phyloP scores from a whole-genome alignment of 1,140 invertebrate genomes.

The Drosophila repletoides region DNA sequence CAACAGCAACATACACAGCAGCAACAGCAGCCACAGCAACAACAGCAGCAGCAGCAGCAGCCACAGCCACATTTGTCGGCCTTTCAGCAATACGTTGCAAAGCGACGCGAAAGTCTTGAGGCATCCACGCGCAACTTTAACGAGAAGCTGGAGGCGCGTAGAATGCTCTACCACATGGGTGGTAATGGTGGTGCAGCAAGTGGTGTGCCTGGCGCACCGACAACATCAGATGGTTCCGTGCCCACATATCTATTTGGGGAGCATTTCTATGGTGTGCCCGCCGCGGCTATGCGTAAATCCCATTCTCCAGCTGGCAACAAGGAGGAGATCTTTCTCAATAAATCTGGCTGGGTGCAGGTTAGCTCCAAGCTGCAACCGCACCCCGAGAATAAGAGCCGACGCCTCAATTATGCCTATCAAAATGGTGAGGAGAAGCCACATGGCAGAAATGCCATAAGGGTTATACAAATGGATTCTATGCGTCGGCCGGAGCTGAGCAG shows the following conservation, averaged over 20 bases:
- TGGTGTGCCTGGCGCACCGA: background rate
- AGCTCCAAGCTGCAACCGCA: slow-evolving; percentile 51
- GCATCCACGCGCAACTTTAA: slow-evolving; percentile 77
- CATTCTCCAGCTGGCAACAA: slow-evolving; percentile 48
- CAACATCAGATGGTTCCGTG: slow-evolving; percentile 25
- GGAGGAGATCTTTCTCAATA: slow-evolving; percentile 80
- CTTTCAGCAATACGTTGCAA: slow-evolving; percentile 78
- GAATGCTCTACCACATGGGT: slow-evolving; percentile 76
- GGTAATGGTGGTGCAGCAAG: slow-evolving; percentile 32
- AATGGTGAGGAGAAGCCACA: slow-evolving; percentile 37
- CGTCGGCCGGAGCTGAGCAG: slow-evolving; percentile 48
- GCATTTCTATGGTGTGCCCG: slow-evolving; percentile 39
- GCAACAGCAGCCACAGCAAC: slow-evolving; percentile 5
- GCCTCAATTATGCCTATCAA: slow-evolving; percentile 48
- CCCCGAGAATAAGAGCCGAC: slow-evolving; percentile 43
- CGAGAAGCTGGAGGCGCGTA: slow-evolving; percentile 80
- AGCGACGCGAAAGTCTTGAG: slow-evolving; percentile 75
- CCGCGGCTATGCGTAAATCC: slow-evolving; percentile 44
- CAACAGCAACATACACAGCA: slow-evolving; percentile 15
- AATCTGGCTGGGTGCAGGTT: slow-evolving; percentile 82
- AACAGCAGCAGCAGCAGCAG: slow-evolving; percentile 22
- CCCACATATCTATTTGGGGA: slow-evolving; percentile 81
- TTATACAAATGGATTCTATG: slow-evolving; percentile 45
- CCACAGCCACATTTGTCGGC: slow-evolving; percentile 57
- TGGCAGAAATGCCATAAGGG: slow-evolving; percentile 30